Evolutionary conservation across 2,113 vertebrate genomes (phyloP), one percentile per base, ranked within the genome.

Genomic region (Semnornis frantzii): DNA sequence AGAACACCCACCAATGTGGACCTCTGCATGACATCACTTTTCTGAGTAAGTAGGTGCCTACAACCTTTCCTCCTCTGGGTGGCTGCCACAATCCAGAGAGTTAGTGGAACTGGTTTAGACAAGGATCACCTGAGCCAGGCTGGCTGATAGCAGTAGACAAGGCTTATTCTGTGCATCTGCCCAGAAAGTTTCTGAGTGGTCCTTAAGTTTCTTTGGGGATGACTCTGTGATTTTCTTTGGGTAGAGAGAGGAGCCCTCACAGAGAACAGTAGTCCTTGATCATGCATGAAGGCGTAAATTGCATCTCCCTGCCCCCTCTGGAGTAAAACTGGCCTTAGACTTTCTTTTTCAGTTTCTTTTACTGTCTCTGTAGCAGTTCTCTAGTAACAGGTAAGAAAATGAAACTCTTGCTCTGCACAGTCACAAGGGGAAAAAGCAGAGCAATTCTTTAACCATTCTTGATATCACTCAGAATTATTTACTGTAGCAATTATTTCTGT

Each of bases 401-500:
- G 4, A 64, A 83, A 28, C 7, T 73, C 9, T 86, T 54, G 6
- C 50, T 93, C 54, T 93, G 42, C 34, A 37, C 44, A 31, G 13
- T 57, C 71, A 8, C 31, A 57, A 85, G 12, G 17, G 3, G 34
- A 77, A 86, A 64, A 85, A 88, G 12, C 31, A 79, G 37, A 92
- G 12, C 4, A 75, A 73, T 90, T 73, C 12, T 85, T 90, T 63
- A 48, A 24, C 34, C 7, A 17, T 34, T n/a, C 42, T 87, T 87
- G 74, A 70, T 90, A 6, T 80, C 73, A 44, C n/a, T 84, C 23
- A 63, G 39, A 68, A 37, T 92, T 93, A 75, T 91, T 93, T 85
- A 60, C 57, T 85, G 15, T 20, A 65, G 25, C 31, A 89, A 94
- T 95, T 87, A 87, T 91, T 93, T 94, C 75, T 72, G 48, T 52